Percentiles rank a stretch among this genome's conserved stretches.
Evolutionary conservation across 2,797 vertebrate species (phyloP).

Genomic region (Xyrichtys novacula): DNA sequence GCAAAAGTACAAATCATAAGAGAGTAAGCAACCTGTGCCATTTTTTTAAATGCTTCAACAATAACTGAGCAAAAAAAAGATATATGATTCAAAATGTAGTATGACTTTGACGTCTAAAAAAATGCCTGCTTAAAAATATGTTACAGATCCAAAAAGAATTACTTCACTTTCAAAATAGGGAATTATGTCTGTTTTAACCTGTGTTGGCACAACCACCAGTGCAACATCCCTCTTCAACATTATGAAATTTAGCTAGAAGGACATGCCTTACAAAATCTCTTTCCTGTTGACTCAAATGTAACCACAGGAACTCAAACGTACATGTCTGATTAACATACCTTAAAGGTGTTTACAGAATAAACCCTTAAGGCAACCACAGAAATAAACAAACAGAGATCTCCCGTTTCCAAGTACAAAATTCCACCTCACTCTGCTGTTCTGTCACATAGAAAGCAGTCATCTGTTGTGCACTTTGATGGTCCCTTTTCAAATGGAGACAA

Average conservation of each 20-base stretch:
- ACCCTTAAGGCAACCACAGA: not conserved
- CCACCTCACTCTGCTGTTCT: not conserved
- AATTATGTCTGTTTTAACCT: not conserved
- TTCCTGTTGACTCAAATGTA: conserved; percentile 45
- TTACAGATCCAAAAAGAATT: conserved; percentile 3
- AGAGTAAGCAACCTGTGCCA: not conserved
- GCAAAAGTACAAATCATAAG: not conserved
- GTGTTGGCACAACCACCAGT: not conserved
- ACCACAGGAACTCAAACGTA: conserved; percentile 19
- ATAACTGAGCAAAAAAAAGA: too few species aligned
- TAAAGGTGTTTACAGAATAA: not conserved
- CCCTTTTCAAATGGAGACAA: conserved; percentile 42
- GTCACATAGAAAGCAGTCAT: not conserved
- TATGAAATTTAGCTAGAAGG: conserved; percentile 46
- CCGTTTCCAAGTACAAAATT: not conserved
- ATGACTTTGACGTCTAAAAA: not conserved
- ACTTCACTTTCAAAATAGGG: too few species aligned
- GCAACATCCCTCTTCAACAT: conserved; percentile 26
- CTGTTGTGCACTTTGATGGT: conserved; percentile 11
- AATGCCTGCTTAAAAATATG: not conserved
- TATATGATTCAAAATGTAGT: not conserved
- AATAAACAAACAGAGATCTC: not conserved
- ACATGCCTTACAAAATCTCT: conserved; percentile 49
- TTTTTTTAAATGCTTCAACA: not conserved
- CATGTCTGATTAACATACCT: conserved; percentile 5